Evolutionary conservation across 2,888 invertebrate species (phyloP), one percentile per base, ranked within the genome.

Genomic region (Sialis lutaria): DNA sequence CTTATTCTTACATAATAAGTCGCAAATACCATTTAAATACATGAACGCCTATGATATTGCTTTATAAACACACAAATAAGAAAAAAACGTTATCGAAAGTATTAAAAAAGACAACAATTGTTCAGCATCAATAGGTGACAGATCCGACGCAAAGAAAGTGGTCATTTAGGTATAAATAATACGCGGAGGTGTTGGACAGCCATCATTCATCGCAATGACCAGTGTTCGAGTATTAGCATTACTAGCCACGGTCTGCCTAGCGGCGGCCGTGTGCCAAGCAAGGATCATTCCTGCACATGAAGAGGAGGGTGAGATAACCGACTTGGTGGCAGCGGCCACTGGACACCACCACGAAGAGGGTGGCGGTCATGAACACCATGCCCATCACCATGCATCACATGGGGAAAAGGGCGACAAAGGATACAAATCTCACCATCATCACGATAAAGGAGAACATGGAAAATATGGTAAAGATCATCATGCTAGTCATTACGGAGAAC

Each of bases 331-430:
- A n/a, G 73, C 72, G 5, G 72, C 68, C 33, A 67, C 69, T 2
- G 53, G 55, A 37, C 55, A 56, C 44, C 55, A 73, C 54, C 73
- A 75, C 55, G 78, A 78, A 58, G 68, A 70, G 47, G 80, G 79
- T 12, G 81, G 79, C n/a, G 82, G 83, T 1, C 72, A 77, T 54
- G 74, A 77, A 49, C 77, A 81, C 56, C 77, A 79, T 54, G 71
- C 72, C 2, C 73, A 79, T 49, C 79, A 82, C 56, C 77, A 80
- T 58, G 72, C 75, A 49, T 74, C 77, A 35, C 75, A 84, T 57
- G 84, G 81, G 1, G 79, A 81, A 51, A 84, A 87, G 58, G 82
- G 79, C 1, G 82, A 83, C 50, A 85, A 86, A 56, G 87, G 86
- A 0, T 79, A 84, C 65, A 81, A 82, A 57, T 74, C 75, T 30